phyloP scores from a whole-genome alignment of 2,888 invertebrate genomes.

The Drosophila nigritarsus region DNA sequence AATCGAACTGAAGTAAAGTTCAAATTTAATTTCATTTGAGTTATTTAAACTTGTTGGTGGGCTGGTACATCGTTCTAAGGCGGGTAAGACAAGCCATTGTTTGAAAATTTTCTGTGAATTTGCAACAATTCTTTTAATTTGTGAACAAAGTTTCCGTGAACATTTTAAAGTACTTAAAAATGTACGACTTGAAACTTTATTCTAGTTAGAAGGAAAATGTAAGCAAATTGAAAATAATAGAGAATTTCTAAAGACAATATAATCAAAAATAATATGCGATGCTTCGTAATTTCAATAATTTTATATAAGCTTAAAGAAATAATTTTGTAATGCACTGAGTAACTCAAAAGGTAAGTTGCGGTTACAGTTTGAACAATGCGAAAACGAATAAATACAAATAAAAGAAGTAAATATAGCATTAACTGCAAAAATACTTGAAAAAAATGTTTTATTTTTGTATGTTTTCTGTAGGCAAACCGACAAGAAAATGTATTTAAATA shows the following conservation, averaged over 20 bases:
- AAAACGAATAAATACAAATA: neutral
- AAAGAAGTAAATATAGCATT: neutral
- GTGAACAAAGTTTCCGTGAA: neutral
- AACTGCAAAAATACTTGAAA: neutral
- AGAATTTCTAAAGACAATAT: neutral
- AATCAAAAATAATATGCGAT: neutral
- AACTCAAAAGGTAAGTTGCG: neutral
- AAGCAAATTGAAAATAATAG: neutral
- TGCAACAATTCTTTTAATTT: neutral
- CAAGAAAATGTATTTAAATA: conserved; percentile 3
- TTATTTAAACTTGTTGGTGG: neutral
- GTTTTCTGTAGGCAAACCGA: neutral
- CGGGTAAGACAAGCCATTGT: neutral
- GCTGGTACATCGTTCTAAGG: neutral
- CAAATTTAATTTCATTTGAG: neutral
- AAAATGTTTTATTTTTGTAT: neutral
- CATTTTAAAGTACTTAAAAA: neutral
- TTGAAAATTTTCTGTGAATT: neutral
- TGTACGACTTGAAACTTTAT: neutral
- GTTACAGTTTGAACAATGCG: neutral
- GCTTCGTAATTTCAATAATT: neutral
- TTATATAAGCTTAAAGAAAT: neutral
- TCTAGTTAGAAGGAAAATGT: neutral
- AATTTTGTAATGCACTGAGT: neutral
- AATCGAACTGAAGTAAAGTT: conserved; percentile 5